A percentile compares a stretch with the other conserved stretches of the same genome.
These are phyloP conservation scores for Oryzias melastigma DNA, from an alignment of 2,113 vertebrate genomes.

Conservation along the genomic window DNA sequence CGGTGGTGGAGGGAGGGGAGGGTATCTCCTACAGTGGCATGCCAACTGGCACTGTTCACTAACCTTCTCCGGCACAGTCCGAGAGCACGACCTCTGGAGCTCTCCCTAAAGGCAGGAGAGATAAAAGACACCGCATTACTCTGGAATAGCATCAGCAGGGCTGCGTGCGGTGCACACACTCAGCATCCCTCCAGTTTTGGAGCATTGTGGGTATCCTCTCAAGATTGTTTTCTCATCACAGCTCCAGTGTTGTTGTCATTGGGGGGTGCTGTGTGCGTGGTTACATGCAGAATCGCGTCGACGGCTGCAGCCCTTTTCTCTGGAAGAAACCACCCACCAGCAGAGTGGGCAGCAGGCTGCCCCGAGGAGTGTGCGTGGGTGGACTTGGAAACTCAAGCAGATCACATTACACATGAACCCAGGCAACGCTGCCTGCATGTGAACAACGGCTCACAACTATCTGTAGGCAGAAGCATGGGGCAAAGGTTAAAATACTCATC, in stretches of 20 bases:
- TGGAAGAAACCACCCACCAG: conserved; percentile 75
- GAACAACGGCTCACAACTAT: conserved; percentile 71
- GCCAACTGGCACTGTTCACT: conserved; percentile 87
- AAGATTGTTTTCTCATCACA: conserved; percentile 44
- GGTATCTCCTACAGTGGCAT: conserved; percentile 91
- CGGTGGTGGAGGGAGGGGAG: conserved; percentile 87
- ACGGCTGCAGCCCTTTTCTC: conserved; percentile 61
- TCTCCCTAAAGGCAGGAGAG: conserved; percentile 81
- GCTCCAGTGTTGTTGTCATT: conserved; percentile 54
- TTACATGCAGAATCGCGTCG: conserved; percentile 65
- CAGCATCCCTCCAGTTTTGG: conserved; percentile 42
- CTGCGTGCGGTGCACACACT: conserved; percentile 47
- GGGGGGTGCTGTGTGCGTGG: conserved; percentile 51
- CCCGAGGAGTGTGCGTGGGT: conserved; percentile 75
- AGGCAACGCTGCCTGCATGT: conserved; percentile 67
- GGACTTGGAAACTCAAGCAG: conserved; percentile 75
- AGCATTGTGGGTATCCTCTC: conserved; percentile 48
- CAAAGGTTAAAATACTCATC: conserved; percentile 73
- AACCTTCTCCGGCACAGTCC: conserved; percentile 81
- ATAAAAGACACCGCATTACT: conserved; percentile 54
- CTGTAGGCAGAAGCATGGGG: conserved; percentile 74
- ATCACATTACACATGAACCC: conserved; percentile 79
- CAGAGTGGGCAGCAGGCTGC: conserved; percentile 77
- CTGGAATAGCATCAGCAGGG: conserved; percentile 51
- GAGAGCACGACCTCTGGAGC: conserved; percentile 92